Conservation (phyloP, 2,113 vertebrate genomes). For the Caretta caretta region DNA sequence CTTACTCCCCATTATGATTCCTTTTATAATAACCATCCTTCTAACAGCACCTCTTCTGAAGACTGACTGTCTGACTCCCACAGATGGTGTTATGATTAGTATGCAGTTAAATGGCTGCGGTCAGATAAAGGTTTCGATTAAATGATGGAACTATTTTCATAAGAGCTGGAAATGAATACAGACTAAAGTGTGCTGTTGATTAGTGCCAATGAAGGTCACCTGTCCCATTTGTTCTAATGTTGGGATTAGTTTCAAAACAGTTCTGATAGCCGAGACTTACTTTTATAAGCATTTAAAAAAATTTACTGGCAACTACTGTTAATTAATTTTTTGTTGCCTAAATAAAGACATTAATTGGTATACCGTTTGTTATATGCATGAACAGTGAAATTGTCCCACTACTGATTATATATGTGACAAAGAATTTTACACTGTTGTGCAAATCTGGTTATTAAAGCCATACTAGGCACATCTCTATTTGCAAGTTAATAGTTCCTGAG, state of each 20-base stretch:
- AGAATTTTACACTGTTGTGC: not conserved
- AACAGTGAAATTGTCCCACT: not conserved
- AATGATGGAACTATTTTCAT: not conserved
- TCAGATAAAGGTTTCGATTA: not conserved
- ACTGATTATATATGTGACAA: not conserved
- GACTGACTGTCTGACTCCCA: not conserved
- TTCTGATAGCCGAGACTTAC: not conserved
- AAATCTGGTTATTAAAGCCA: not conserved
- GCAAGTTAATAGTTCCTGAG: not conserved
- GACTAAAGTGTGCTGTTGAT: not conserved
- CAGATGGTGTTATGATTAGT: not conserved
- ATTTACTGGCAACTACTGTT: not conserved
- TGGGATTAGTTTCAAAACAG: not conserved
- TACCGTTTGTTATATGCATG: not conserved
- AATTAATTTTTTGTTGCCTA: not conserved
- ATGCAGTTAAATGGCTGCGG: not conserved
- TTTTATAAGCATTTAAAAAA: not conserved
- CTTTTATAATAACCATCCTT: not conserved
- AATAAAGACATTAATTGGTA: not conserved
- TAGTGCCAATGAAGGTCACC: not conserved
- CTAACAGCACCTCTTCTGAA: not conserved
- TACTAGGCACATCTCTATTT: not conserved
- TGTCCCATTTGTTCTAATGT: not conserved
- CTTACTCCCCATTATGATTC: not conserved
- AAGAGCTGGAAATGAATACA: not conserved